These are phyloP conservation scores for Enteromius afrohamiltoni DNA, from an alignment of 2,797 vertebrate genomes.

Conservation along the genomic window DNA sequence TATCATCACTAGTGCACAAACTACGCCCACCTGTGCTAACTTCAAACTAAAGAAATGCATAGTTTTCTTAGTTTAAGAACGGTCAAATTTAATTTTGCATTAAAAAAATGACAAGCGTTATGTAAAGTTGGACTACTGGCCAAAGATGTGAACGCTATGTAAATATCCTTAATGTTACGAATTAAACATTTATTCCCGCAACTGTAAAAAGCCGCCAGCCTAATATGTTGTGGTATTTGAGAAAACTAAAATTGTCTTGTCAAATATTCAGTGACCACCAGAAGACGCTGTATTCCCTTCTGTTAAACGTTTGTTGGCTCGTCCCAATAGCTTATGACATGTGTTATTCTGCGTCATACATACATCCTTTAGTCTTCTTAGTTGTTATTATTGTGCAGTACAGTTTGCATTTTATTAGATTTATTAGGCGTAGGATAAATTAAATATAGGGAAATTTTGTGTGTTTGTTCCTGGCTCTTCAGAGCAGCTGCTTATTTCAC, in stretches of 20 bases:
- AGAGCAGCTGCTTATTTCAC: neutral
- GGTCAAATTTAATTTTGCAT: neutral
- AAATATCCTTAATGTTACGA: neutral
- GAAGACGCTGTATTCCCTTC: constrained; percentile 76
- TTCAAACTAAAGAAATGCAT: neutral
- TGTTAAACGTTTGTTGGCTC: constrained; percentile 14
- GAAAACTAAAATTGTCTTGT: neutral
- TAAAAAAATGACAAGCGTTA: neutral
- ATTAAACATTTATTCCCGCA: neutral
- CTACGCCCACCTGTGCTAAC: constrained; percentile 60
- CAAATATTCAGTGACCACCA: constrained; percentile 62
- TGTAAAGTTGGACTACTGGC: neutral
- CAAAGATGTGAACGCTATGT: neutral
- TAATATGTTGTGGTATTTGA: neutral
- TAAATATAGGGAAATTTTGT: neutral
- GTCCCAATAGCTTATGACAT: neutral
- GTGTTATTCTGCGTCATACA: neutral
- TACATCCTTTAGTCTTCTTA: neutral
- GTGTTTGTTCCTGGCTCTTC: neutral
- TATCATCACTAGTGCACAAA: constrained; percentile 56
- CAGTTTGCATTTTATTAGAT: neutral
- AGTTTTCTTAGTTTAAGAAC: neutral
- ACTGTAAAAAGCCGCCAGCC: neutral
- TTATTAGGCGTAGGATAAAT: neutral
- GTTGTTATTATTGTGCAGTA: neutral